Evolutionary conservation across 2,888 invertebrate genomes (phyloP), one percentile per base, ranked within the genome.

Genomic region (Synanthedon vespiformis): DNA sequence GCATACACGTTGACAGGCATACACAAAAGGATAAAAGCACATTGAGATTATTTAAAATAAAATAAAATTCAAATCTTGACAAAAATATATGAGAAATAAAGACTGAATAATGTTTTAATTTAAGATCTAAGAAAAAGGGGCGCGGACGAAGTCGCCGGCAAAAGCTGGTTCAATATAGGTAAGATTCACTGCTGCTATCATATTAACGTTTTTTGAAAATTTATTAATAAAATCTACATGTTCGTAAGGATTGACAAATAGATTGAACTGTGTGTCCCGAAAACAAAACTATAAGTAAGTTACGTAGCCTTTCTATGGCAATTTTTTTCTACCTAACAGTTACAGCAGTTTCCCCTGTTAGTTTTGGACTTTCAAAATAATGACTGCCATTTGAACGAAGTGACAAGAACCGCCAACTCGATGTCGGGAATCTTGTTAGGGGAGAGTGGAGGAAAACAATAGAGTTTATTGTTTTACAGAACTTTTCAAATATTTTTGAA

Each of bases 341-440:
- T 64, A 63, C 69, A 70, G 64, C 70, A 72, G 70, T 73, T 72
- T 67, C 67, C 72, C 70, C 66, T 74, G 75, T 76, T 77, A 77
- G 78, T 78, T 76, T 70, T 69, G 63, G 68, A 74, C 68, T 77
- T 74, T 72, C 69, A 78, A 78, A 79, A 70, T 74, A 79, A 80
- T 75, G 72, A 77, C 76, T 72, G 70, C 71, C 70, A 74, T 77
- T 79, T 71, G 62, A 66, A 58, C 61, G 58, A 61, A 71, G 73
- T 76, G 77, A 78, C 78, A 77, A 74, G 69, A 70, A 54, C 50
- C 54, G 55, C 52, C 50, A 52, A 49, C 64, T 70, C 65, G 62
- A 60, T 63, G 64, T 72, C 71, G 74, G 65, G 66, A 70, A 68
- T 70, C 71, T 74, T 44, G 14, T 44, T 44, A 14, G 44, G 44